Conservation (phyloP, 2,113 vertebrate species). For the Loxodonta africana region DNA sequence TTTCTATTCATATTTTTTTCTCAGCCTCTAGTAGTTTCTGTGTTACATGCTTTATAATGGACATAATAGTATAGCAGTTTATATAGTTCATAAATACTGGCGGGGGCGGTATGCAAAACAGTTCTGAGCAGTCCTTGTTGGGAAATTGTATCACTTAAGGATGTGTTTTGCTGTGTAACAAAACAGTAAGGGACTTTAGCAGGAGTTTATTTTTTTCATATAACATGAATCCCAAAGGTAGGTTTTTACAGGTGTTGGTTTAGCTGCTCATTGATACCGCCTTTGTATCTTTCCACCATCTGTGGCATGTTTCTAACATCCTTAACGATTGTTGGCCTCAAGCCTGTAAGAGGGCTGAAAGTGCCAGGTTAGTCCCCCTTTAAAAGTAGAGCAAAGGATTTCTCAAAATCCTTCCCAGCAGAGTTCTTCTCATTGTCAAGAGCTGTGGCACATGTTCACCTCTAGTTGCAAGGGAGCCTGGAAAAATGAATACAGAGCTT, state of each 20-base stretch:
- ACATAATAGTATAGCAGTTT: background rate
- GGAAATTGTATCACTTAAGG: background rate
- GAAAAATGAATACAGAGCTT: background rate
- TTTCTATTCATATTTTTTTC: background rate
- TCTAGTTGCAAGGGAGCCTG: background rate
- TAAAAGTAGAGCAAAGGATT: constrained; percentile 25
- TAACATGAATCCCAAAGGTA: background rate
- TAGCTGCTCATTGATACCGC: background rate
- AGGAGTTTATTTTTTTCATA: background rate
- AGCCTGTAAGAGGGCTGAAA: background rate
- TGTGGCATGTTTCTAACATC: background rate
- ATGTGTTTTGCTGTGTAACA: background rate
- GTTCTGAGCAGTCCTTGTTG: background rate
- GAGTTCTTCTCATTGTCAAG: background rate
- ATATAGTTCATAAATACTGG: background rate
- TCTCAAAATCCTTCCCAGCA: background rate
- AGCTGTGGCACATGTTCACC: background rate
- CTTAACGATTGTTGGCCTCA: background rate
- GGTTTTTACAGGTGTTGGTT: background rate
- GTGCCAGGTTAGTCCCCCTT: background rate
- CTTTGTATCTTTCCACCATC: background rate
- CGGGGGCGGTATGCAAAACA: background rate
- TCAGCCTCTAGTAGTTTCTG: background rate
- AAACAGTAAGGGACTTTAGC: background rate
- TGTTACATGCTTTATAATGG: background rate